These are phyloP conservation scores for Mirounga angustirostris DNA, from an alignment of 2,113 vertebrate species.

Conservation along the genomic window DNA sequence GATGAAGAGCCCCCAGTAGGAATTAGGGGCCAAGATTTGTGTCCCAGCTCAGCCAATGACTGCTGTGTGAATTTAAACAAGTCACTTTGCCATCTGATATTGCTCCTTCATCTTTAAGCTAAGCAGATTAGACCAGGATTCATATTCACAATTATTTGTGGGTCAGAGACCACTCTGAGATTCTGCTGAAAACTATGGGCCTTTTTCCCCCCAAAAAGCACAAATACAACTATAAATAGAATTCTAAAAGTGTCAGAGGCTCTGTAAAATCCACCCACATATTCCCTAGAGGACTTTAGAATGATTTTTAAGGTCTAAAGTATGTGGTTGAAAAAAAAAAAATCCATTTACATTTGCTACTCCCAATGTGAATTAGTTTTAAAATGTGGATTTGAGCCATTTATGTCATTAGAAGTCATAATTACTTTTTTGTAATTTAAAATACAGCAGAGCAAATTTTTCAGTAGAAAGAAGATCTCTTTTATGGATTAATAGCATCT, in stretches of 20 bases:
- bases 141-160: constrained; percentile 18
- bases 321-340: background rate
- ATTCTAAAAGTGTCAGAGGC: background rate
- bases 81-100: background rate
- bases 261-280: constrained; percentile 15
- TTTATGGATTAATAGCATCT: background rate
- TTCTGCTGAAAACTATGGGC: background rate
- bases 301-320: constrained; percentile 30
- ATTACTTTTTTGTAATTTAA: background rate
- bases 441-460: background rate
- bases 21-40: background rate
- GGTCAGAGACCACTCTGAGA: background rate
- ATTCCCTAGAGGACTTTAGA: constrained; percentile 6
- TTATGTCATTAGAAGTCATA: background rate
- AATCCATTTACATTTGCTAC: constrained; percentile 4
- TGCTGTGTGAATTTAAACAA: background rate
- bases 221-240: constrained; percentile 48
- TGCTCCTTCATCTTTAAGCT: background rate
- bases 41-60: background rate
- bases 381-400: constrained; percentile 5
- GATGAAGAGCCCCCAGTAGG: background rate
- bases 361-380: constrained; percentile 37
- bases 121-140: background rate
- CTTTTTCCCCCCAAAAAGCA: background rate
- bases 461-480: background rate